phyloP scores from a whole-genome alignment of 1,140 invertebrate genomes.

The Macrotrachela quadricornifera region DNA sequence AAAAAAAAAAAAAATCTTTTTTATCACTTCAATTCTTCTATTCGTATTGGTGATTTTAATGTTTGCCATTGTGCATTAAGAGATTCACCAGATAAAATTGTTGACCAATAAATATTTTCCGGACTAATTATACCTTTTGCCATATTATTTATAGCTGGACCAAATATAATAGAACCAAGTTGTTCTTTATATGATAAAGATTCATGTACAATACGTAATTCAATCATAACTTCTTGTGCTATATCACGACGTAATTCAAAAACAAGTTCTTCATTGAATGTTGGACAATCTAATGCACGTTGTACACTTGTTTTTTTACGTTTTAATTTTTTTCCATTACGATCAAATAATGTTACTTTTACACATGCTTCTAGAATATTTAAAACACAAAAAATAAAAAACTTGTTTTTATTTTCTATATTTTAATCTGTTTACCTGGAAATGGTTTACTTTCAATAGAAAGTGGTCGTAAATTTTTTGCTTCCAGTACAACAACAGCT shows the following conservation, averaged over 20 bases:
- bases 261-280: conserved; percentile 80
- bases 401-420: conserved; percentile 14
- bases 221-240: conserved; percentile 8
- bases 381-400: no score
- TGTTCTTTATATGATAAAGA: conserved; percentile 1
- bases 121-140: no score
- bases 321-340: conserved; percentile 73
- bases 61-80: no score
- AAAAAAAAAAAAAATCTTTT: no score
- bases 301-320: conserved; percentile 99
- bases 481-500: conserved; percentile 58
- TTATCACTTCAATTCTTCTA: no score
- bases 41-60: no score
- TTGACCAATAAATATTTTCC: no score
- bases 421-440: conserved; percentile 15
- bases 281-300: conserved; percentile 83
- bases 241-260: conserved; percentile 40
- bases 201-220: conserved; percentile 2
- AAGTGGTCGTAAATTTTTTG: conserved; percentile 41
- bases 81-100: no score
- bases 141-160: no score
- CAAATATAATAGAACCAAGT: not conserved
- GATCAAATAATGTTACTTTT: conserved; percentile 79
- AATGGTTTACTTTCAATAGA: conserved; percentile 20
- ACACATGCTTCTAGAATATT: conserved; percentile 58